phyloP scores from a whole-genome alignment of 2,888 invertebrate genomes.

The Steinernema carpocapsae region DNA sequence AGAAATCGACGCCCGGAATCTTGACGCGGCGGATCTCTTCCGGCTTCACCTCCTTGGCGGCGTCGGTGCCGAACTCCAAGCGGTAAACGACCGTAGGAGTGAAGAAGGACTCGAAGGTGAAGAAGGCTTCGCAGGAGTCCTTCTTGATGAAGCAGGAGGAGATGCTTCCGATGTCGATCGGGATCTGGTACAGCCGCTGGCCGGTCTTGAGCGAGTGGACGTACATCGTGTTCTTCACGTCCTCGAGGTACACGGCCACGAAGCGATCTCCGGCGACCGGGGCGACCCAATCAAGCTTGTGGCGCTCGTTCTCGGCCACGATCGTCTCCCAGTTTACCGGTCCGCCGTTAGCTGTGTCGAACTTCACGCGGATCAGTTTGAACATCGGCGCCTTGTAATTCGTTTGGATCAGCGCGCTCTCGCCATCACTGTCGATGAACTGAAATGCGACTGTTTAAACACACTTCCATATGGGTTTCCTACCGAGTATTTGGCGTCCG shows the following conservation, averaged over 20 bases:
- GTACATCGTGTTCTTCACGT: conserved; percentile 90
- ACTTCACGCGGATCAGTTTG: conserved; percentile 80
- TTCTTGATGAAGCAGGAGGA: conserved; percentile 84
- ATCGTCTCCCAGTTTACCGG: conserved; percentile 80
- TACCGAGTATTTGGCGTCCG: conserved; percentile 92
- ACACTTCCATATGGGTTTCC: not conserved
- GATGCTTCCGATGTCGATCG: conserved; percentile 79
- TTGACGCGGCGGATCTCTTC: conserved; percentile 82
- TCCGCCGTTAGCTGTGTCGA: conserved; percentile 55
- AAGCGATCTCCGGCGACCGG: conserved; percentile 86
- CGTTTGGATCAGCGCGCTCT: conserved; percentile 82
- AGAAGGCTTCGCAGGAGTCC: conserved; percentile 76
- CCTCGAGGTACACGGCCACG: conserved; percentile 85
- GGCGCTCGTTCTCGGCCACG: conserved; percentile 81
- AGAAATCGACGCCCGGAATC: conserved; percentile 82
- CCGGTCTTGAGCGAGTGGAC: conserved; percentile 81
- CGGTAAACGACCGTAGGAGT: conserved; percentile 86
- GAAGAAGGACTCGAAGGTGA: conserved; percentile 89
- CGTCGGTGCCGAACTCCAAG: conserved; percentile 78
- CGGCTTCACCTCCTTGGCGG: conserved; percentile 71
- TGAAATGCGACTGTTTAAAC: conserved; percentile 71
- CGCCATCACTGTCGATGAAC: conserved; percentile 87
- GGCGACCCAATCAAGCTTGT: conserved; percentile 87
- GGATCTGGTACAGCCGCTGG: conserved; percentile 75
- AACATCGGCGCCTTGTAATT: conserved; percentile 93